These are phyloP conservation scores for Aplysia californica DNA, from an alignment of 1,140 invertebrate genomes.

Conservation along the genomic window DNA sequence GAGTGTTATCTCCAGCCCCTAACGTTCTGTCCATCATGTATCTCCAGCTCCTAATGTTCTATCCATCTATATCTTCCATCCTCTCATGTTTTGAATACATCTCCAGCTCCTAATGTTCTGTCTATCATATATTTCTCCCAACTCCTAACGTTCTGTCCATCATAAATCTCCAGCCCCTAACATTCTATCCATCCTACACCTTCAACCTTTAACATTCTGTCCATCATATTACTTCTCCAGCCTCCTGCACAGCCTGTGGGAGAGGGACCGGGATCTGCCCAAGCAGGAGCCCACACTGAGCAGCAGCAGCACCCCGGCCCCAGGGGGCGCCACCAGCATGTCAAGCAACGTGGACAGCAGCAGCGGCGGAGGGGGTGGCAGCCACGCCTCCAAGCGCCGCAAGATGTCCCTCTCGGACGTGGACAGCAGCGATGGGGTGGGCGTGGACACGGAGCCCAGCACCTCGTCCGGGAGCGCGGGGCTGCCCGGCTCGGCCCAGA, in stretches of 20 bases:
- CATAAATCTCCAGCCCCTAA: too few species aligned
- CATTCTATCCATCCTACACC: too few species aligned
- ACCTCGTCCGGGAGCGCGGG: slow-evolving; percentile 26
- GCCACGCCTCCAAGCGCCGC: slow-evolving; percentile 35
- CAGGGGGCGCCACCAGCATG: background rate
- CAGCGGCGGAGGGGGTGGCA: background rate
- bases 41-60: too few species aligned
- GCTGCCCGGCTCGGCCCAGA: background rate
- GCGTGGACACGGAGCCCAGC: slow-evolving; percentile 42
- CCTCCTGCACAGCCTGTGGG: slow-evolving; percentile 28
- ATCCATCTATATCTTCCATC: too few species aligned
- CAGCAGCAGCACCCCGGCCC: slow-evolving; percentile 13
- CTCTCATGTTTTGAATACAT: too few species aligned
- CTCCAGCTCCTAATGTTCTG: too few species aligned
- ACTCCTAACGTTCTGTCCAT: too few species aligned
- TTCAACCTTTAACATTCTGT: too few species aligned
- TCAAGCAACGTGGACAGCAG: background rate
- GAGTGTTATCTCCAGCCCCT: too few species aligned
- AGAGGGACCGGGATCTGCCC: slow-evolving; percentile 6
- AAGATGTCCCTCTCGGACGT: slow-evolving; percentile 49
- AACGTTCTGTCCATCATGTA: too few species aligned
- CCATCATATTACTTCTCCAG: background rate
- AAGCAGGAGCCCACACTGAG: background rate
- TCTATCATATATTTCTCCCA: too few species aligned
- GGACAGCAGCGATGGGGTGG: slow-evolving; percentile 49